phyloP scores from a whole-genome alignment of 2,888 invertebrate genomes.

The Acanthopleura granulata region DNA sequence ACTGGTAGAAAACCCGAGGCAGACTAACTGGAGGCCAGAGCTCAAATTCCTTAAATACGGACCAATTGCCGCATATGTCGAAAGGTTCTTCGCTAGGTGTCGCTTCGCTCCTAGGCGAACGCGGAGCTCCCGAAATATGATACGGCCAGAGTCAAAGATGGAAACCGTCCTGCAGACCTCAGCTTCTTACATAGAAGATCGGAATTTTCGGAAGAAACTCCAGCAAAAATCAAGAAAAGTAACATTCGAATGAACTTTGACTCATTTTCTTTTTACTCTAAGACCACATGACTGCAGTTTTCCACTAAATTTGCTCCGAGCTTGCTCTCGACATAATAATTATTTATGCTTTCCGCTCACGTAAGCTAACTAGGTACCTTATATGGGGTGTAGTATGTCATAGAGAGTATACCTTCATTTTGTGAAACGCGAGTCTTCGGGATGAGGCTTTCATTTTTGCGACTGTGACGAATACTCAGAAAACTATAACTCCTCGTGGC shows the following conservation, averaged over 20 bases:
- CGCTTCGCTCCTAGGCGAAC: neutral
- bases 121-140: neutral
- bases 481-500: too few relatives aligned
- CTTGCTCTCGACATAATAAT: neutral
- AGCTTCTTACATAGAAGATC: neutral
- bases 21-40: constrained; percentile 52
- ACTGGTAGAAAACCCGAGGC: constrained; percentile 22
- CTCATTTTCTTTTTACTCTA: neutral
- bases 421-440: neutral
- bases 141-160: constrained; percentile 5
- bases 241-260: constrained; percentile 3
- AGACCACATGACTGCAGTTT: neutral
- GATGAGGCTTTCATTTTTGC: neutral
- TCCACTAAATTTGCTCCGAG: neutral
- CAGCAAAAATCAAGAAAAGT: neutral
- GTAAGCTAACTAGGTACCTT: constrained; percentile 8
- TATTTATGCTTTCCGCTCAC: neutral
- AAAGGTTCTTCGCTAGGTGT: neutral
- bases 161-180: neutral
- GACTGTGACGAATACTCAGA: too few relatives aligned
- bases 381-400: constrained; percentile 4
- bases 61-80: neutral
- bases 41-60: constrained; percentile 58
- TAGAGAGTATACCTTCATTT: neutral
- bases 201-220: neutral